phyloP scores from a whole-genome alignment of 2,113 vertebrate genomes.

The Cyanocitta stelleri region DNA sequence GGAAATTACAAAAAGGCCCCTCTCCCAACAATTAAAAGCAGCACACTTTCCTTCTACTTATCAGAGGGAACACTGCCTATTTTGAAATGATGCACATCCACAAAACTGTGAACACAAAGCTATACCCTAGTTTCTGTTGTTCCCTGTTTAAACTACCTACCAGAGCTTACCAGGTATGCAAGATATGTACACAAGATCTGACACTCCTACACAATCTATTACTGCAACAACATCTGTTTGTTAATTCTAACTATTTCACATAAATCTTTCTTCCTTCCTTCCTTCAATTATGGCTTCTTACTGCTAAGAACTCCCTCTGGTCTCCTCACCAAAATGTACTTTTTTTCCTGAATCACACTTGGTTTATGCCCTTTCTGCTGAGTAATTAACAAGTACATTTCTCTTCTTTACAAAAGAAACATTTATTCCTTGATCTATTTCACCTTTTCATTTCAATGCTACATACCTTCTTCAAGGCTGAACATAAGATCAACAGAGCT shows the following conservation, averaged over 20 bases:
- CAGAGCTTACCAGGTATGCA: background rate
- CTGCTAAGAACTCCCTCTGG: background rate
- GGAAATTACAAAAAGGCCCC: background rate
- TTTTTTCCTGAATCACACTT: background rate
- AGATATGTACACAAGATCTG: background rate
- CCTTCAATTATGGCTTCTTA: background rate
- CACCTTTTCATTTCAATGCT: background rate
- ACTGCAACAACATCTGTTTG: background rate
- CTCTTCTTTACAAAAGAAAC: background rate
- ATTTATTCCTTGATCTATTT: background rate
- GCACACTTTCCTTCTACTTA: background rate
- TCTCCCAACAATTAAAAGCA: background rate
- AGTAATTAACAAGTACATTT: background rate
- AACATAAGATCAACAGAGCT: background rate
- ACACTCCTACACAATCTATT: background rate
- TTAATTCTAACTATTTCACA: background rate
- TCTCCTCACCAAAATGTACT: background rate
- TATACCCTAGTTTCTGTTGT: background rate
- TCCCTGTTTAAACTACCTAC: background rate
- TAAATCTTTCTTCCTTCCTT: background rate
- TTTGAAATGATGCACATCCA: background rate
- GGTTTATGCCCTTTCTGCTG: background rate
- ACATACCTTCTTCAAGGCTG: background rate
- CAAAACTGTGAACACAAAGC: background rate
- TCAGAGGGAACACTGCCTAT: background rate